phyloP scores from a whole-genome alignment of 2,888 invertebrate genomes.

The Cynaeus angustus region DNA sequence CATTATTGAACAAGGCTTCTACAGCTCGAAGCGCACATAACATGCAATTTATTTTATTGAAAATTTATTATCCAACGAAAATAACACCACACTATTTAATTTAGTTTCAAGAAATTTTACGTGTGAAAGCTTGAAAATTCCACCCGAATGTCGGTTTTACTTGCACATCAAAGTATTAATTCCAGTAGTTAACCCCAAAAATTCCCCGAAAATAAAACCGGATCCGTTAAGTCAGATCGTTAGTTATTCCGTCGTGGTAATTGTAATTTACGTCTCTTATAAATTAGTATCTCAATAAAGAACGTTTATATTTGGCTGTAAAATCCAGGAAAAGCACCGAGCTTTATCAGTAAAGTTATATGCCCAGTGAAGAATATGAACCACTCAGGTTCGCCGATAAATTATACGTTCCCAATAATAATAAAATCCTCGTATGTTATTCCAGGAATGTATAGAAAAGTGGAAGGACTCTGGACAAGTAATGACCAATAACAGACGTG shows the following conservation, averaged over 20 bases:
- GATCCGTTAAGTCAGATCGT: conserved; percentile 32
- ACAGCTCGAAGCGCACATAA: too few relatives aligned
- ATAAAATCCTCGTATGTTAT: conserved; percentile 36
- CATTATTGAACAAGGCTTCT: too few relatives aligned
- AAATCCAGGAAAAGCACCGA: conserved; percentile 42
- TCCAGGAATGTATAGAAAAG: conserved; percentile 28
- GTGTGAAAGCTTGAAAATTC: conserved; percentile 16
- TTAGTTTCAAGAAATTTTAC: conserved; percentile 19
- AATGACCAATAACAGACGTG: conserved; percentile 4
- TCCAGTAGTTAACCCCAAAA: conserved; percentile 29
- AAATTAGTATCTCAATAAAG: conserved; percentile 49
- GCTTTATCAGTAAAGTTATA: conserved; percentile 42
- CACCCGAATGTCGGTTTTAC: conserved; percentile 20
- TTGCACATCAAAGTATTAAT: conserved; percentile 16
- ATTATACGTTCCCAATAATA: conserved; percentile 45
- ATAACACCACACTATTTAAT: neutral
- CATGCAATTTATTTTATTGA: too few relatives aligned
- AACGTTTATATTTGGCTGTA: conserved; percentile 49
- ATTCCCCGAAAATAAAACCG: conserved; percentile 35
- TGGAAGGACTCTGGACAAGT: conserved; percentile 4
- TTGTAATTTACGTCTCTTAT: conserved; percentile 46
- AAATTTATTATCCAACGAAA: neutral
- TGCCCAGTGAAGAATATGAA: conserved; percentile 37
- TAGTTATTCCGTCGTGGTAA: conserved; percentile 44
- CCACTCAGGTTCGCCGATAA: conserved; percentile 22